A percentile compares a stretch with the other conserved stretches of the same genome.
phyloP scores from a whole-genome alignment of 1,140 invertebrate genomes.

The Megathymus violae region DNA sequence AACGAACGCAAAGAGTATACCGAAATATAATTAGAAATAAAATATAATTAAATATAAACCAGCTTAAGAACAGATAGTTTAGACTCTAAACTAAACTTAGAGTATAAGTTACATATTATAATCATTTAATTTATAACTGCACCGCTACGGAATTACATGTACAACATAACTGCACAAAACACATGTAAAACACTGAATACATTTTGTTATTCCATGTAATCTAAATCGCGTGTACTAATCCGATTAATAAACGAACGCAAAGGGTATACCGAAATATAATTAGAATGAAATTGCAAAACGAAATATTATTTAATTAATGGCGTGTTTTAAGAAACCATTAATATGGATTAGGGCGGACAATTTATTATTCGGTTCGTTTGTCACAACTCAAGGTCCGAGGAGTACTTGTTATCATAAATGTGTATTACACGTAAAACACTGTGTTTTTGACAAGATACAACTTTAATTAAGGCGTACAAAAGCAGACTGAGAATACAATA shows the following conservation, averaged over 20 bases:
- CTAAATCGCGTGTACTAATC: conserved; percentile 13
- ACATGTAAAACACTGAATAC: too few relatives aligned
- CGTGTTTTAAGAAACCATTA: conserved; percentile 51
- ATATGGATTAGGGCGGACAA: conserved; percentile 53
- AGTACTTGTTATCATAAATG: conserved; percentile 17
- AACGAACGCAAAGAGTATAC: conserved; percentile 1
- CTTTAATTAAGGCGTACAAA: too few relatives aligned
- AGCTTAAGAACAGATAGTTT: too few relatives aligned
- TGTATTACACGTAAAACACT: conserved; percentile 26
- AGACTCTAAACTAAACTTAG: too few relatives aligned
- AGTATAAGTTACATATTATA: too few relatives aligned
- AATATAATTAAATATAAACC: too few relatives aligned
- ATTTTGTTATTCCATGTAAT: too few relatives aligned
- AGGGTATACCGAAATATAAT: conserved; percentile 10
- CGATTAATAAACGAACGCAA: conserved; percentile 3
- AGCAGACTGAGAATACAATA: too few relatives aligned
- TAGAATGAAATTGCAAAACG: conserved; percentile 18
- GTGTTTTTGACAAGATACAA: conserved; percentile 6
- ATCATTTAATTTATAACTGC: too few relatives aligned
- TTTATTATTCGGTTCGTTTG: conserved; percentile 42
- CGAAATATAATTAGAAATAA: conserved; percentile 10
- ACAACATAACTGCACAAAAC: too few relatives aligned
- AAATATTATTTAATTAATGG: conserved; percentile 36
- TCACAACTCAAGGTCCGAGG: conserved; percentile 35
- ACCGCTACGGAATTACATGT: too few relatives aligned